phyloP scores from a whole-genome alignment of 2,888 invertebrate genomes.

The Caenorhabditis sp. region DNA sequence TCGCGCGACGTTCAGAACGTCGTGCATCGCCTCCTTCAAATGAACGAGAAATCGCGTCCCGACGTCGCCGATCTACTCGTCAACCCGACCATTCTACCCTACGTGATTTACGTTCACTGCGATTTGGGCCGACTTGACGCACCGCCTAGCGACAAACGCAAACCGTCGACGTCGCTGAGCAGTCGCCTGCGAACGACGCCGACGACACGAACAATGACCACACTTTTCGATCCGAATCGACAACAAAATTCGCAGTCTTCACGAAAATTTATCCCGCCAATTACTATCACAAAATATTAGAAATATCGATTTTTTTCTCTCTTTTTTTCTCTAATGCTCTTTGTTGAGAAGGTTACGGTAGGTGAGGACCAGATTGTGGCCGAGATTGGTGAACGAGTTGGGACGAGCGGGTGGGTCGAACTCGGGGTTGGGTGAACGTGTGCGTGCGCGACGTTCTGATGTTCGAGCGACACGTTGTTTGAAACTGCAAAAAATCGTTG shows the following conservation, averaged over 20 bases:
- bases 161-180: constrained; percentile 27
- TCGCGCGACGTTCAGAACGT: constrained; percentile 26
- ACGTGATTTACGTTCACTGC: constrained; percentile 46
- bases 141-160: constrained; percentile 35
- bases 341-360: constrained; percentile 54
- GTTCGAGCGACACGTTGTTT: constrained; percentile 34
- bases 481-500: constrained; percentile 42
- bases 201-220: constrained; percentile 16
- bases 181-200: constrained; percentile 41
- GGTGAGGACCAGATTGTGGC: constrained; percentile 66
- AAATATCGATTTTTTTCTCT: constrained; percentile 5
- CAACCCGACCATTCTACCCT: constrained; percentile 47
- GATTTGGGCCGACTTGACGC: constrained; percentile 47
- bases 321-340: constrained; percentile 15
- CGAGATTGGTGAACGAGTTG: constrained; percentile 68
- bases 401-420: constrained; percentile 58
- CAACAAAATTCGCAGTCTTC: constrained; percentile 2
- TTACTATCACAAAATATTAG: constrained; percentile 1
- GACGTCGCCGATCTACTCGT: constrained; percentile 47
- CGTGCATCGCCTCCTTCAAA: constrained; percentile 26
- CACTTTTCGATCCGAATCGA: not conserved
- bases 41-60: constrained; percentile 39
- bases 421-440: constrained; percentile 60
- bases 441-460: constrained; percentile 59
- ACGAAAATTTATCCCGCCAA: not conserved